These are phyloP conservation scores for Pagetopsis macropterus DNA, from an alignment of 2,797 vertebrate species.

Conservation along the genomic window DNA sequence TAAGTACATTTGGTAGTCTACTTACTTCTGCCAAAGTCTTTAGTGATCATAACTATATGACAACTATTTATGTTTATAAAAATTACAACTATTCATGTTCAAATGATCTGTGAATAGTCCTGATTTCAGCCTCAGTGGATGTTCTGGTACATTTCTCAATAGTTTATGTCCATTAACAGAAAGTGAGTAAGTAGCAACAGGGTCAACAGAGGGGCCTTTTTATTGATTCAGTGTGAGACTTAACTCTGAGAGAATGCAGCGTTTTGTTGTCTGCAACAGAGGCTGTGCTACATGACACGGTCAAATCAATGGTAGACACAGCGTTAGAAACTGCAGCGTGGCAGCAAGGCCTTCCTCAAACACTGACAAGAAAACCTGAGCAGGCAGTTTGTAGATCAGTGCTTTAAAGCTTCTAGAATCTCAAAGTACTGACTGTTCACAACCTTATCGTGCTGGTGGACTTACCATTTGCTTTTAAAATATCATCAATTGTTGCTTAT, in stretches of 20 bases:
- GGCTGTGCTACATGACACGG: slow-evolving; percentile 11
- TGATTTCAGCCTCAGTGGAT: not conserved
- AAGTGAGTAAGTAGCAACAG: not conserved
- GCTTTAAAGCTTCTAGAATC: not conserved
- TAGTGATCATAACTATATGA: too few species aligned
- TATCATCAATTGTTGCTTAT: too few species aligned
- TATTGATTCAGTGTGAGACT: slow-evolving; percentile 8
- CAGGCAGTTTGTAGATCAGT: not conserved
- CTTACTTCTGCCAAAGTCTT: too few species aligned
- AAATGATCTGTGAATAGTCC: not conserved
- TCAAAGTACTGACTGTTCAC: not conserved
- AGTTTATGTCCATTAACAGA: not conserved
- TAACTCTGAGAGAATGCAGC: slow-evolving; percentile 10
- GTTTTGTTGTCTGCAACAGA: not conserved
- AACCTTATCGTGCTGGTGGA: too few species aligned
- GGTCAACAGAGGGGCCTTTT: slow-evolving; percentile 11
- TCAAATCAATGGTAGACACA: not conserved
- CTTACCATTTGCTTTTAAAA: too few species aligned
- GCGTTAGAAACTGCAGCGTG: slow-evolving; percentile 13
- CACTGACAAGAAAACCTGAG: not conserved
- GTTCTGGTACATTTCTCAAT: not conserved
- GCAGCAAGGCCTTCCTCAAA: not conserved
- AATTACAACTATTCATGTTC: not conserved
- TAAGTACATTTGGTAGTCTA: too few species aligned
- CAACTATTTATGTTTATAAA: too few species aligned